Percentiles rank a stretch among this genome's conserved stretches.
Conservation (phyloP, 2,113 vertebrate genomes). For the Hypocryptadius cinnamomeus region DNA sequence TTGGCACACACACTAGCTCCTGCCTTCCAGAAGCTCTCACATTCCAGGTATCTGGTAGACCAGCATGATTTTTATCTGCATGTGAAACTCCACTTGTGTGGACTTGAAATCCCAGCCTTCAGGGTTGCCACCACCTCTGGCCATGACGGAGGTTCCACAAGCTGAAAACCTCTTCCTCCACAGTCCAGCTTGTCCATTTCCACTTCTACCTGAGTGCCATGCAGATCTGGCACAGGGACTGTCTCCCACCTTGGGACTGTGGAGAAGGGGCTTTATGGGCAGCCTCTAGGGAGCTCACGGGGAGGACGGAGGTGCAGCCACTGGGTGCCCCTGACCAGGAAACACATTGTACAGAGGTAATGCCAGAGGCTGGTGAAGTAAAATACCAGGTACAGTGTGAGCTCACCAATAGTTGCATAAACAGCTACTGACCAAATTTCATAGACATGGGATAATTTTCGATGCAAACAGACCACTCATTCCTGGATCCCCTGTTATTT, state of each 20-base stretch:
- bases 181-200: neutral
- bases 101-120: neutral
- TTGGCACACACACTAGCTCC: neutral
- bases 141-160: neutral
- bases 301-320: neutral
- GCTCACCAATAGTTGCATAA: neutral
- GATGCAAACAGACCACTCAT: neutral
- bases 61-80: neutral
- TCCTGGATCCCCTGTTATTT: neutral
- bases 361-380: neutral
- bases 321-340: neutral
- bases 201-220: neutral
- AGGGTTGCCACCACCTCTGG: neutral
- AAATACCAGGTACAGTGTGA: neutral
- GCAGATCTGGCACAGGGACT: neutral
- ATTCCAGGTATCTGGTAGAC: neutral
- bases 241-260: fast-evolving
- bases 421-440: neutral
- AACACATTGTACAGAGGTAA: neutral
- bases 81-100: neutral
- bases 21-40: neutral
- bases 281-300: neutral
- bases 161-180: neutral
- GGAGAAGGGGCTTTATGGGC: neutral
- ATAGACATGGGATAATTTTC: neutral